Base-by-base conservation (phyloP, 2,113 vertebrate species). In the Ramphastos sulfuratus region DNA sequence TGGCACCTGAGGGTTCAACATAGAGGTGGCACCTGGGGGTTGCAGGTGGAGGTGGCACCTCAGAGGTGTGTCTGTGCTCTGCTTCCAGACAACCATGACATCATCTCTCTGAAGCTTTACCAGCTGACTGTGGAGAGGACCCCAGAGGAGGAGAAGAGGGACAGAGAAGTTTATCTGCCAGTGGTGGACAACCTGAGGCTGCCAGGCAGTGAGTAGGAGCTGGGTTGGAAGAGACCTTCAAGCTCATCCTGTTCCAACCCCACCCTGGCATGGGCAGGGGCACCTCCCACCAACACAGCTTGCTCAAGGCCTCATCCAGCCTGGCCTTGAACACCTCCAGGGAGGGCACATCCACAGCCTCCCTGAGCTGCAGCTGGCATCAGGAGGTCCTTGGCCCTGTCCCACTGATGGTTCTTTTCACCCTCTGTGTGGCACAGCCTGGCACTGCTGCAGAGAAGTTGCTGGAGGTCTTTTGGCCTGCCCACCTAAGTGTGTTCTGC, bases 21-120 rank as follows among this genome's bases (percentile, higher is more conserved):
- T 50, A 9, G 48, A 50, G 48, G 19, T 50, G 20, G 48, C 48
- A 50, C 48, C 20, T 50, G 4, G 9, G 19, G 48, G 48, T 23
- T 21, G 8, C 9, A 4, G 4, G 9, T 50, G 48, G 20, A 21
- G 48, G 4, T 50, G 48, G 48, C 48, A 50, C 4, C 20, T 23
- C 8, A 20, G 19, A n/a, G 11, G 12, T 30, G 3, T 0, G 0
- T 54, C 37, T 20, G 37, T 63, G 10, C 54, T 72, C 52, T 21
- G 30, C 46, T 67, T 86, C 12, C 93, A 99, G 99, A 99, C 95
- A 99, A 99, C 92, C 99, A 99, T 6, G 99, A 99, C 39, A 96
- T 99, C 20, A 98, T 99, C 69, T 99, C 99, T 1, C 93, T 99
- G 96, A 99, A 99, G 96, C 95, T 99, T 79, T 99, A 99, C 97